Base-by-base conservation (phyloP, 2,113 vertebrate genomes). In the Enhydra lutris region DNA sequence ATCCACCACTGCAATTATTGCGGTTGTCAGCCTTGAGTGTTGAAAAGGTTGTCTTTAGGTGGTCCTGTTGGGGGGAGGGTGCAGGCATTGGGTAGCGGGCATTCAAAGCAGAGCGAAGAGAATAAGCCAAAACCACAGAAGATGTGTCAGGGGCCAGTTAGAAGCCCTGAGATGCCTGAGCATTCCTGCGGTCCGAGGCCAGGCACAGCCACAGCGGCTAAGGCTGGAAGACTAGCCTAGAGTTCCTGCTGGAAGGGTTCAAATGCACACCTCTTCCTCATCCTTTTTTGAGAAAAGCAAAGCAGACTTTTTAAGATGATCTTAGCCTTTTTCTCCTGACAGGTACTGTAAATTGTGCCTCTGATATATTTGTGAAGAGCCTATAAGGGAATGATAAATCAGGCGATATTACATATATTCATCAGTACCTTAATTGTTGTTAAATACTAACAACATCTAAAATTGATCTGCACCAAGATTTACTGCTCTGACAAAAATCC, bases 391-490 rank as follows among this genome's bases (percentile, higher is more conserved):
- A 89, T 83, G 59, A 95, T 96, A 95, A 97, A 98, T 95, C 81
- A 93, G 63, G 81, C 1, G 23, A 93, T 73, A 83, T 93, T 94
- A 95, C 42, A 92, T 73, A 80, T 97, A 95, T 97, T 97, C 78
- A 91, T 94, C 95, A 55, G 67, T 88, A 59, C 80, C 93, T 98
- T 96, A 98, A 98, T 71, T 97, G 97, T 95, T 97, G 93, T 81
- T 95, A 97, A 81, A 93, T 91, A 95, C 63, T 95, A 89, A 50
- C 78, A 96, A 96, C 92, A 65, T 71, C 96, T 96, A 95, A 95
- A 98, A 94, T 79, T 97, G 85, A 98, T 74, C 67, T 91, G 88
- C 31, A 94, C 94, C 17, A 89, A 97, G 87, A 98, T 97, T 96
- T 96, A 97, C 69, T 21, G 15, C 90, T 34, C 39, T 96, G 82